Base-by-base conservation (phyloP, 2,113 vertebrate species). In the Aix galericulata region DNA sequence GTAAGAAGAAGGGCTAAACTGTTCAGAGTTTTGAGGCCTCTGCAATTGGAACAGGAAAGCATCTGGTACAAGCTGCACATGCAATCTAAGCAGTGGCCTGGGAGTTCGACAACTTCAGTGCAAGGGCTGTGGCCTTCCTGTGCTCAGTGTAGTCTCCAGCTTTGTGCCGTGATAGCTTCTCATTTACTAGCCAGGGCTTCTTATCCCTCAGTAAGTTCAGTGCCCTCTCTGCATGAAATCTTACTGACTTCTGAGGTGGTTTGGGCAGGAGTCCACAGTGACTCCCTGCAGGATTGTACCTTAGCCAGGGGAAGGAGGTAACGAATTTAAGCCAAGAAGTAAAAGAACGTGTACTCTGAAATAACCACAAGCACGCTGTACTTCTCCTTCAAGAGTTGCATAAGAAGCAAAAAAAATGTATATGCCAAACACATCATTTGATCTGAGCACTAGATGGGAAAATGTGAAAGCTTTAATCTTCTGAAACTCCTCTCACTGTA, bases 281-380 rank as follows among this genome's bases (percentile, higher is more conserved):
- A 32, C 40, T 46, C 14, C 50, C 42, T 34, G 53, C n/a, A 20
- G 32, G 38, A 40, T 1, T 72, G n/a, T 25, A 15, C 68, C 73
- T 59, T 27, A 52, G 67, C 44, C 21, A 38, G 14, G 32, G 52
- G 32, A 86, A 83, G 62, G 34, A 68, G 66, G 42, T 78, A 53
- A 79, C 42, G 78, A 72, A 86, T 69, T 60, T 56, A 77, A 86
- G 34, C 32, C 56, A 62, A 81, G 80, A 94, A 90, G 60, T 44
- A 36, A 85, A 91, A 1, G 66, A 66, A 1, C 18, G 29, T 26
- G 63, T 68, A 53, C 58, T 82, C 36, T 23, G 66, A 82, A 67
- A 82, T 89, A 91, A 84, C 22, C 60, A 72, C 23, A 62, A 68
- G 58, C 32, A 50, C 73, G 23, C 29, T 66, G 60, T 52, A 62